These are phyloP conservation scores for Latrodectus hesperus DNA, from an alignment of 2,888 invertebrate genomes.

Conservation along the genomic window DNA sequence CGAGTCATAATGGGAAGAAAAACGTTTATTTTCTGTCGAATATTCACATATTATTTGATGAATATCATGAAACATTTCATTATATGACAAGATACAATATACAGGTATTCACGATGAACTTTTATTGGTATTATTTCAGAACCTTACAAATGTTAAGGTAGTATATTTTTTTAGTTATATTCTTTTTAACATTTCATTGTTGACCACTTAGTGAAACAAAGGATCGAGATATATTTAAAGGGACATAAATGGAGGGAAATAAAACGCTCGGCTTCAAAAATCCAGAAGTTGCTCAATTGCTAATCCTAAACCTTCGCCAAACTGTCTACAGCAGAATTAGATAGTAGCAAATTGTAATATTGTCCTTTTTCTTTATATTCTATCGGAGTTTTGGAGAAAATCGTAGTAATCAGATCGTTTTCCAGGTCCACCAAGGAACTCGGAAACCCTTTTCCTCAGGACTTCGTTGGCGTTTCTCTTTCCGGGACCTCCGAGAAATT, in stretches of 20 bases:
- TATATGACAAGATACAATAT: slow-evolving; percentile 1
- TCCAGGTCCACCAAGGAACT: slow-evolving; percentile 70
- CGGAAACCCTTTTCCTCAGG: slow-evolving; percentile 49
- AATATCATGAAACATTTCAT: background rate
- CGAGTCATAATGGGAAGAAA: background rate
- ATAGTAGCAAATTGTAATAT: background rate
- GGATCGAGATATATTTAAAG: background rate
- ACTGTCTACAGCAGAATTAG: background rate
- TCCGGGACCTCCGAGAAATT: slow-evolving; percentile 70
- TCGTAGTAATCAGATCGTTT: slow-evolving; percentile 60
- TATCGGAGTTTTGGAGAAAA: slow-evolving; percentile 41
- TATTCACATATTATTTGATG: background rate
- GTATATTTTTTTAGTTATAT: background rate
- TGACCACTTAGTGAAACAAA: background rate
- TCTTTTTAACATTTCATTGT: background rate
- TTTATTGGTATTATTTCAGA: background rate
- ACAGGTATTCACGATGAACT: background rate
- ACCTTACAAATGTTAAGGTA: background rate
- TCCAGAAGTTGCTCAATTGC: slow-evolving; percentile 3
- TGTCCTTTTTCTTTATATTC: slow-evolving; percentile 22
- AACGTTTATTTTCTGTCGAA: background rate
- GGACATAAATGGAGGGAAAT: background rate
- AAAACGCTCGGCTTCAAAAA: slow-evolving; percentile 5
- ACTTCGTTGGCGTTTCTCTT: slow-evolving; percentile 51
- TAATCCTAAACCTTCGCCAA: background rate